Evolutionary conservation across 2,888 invertebrate genomes (phyloP).

Genomic region (Chesias legatella): DNA sequence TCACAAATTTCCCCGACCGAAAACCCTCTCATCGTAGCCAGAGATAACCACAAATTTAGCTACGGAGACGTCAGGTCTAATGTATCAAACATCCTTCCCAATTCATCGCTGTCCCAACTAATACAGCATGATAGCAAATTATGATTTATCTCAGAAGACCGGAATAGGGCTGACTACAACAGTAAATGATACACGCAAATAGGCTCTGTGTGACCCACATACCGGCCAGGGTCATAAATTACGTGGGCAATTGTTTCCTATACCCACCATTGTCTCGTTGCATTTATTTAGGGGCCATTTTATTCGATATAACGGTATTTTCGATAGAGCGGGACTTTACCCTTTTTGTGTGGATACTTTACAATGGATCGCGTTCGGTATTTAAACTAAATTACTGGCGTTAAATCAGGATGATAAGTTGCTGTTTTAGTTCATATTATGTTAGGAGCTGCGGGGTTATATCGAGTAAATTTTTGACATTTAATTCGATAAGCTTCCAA

Average conservation of each 20-base stretch:
- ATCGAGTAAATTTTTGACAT: no score
- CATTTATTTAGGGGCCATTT: conserved; percentile 44
- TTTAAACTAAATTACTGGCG: conserved; percentile 6
- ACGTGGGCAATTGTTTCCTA: conserved; percentile 66
- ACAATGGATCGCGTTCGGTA: conserved; percentile 18
- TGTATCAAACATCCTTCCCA: no score
- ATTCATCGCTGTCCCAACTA: no score
- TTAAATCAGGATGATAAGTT: background rate
- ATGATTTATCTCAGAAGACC: conserved; percentile 15
- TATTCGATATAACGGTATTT: conserved; percentile 28
- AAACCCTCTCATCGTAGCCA: no score
- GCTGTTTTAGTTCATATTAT: no score
- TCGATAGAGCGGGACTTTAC: conserved; percentile 16
- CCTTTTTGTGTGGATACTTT: conserved; percentile 24
- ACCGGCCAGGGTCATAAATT: conserved; percentile 62
- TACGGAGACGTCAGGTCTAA: no score
- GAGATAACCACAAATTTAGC: no score
- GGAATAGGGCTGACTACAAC: conserved; percentile 24
- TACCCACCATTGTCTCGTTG: conserved; percentile 50
- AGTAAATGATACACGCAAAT: conserved; percentile 34
- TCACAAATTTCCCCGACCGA: no score
- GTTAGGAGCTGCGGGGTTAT: no score
- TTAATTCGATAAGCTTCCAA: no score
- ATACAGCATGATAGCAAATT: conserved; percentile 8
- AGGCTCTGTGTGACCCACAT: conserved; percentile 43